phyloP scores from a whole-genome alignment of 1,140 invertebrate genomes.

The Charaxes varanes region DNA sequence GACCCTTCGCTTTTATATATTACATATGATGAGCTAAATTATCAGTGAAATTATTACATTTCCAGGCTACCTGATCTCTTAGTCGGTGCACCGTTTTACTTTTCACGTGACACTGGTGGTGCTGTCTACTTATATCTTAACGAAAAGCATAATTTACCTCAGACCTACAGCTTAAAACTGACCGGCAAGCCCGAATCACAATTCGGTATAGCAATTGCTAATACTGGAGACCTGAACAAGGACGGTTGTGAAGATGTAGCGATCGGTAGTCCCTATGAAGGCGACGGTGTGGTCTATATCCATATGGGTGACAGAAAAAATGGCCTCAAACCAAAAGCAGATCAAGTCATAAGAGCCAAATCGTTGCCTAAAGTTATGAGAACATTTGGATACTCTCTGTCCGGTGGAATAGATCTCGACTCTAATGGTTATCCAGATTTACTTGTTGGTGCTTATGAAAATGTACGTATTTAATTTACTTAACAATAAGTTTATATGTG shows the following conservation, averaged over 20 bases:
- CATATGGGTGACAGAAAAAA: slow-evolving; percentile 84
- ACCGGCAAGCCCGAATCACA: slow-evolving; percentile 84
- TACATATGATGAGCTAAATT: too few species aligned
- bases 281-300: slow-evolving; percentile 89
- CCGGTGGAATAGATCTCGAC: slow-evolving; percentile 93
- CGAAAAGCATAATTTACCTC: slow-evolving; percentile 61
- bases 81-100: slow-evolving; percentile 94
- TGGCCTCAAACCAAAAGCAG: slow-evolving; percentile 83
- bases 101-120: slow-evolving; percentile 85
- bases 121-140: slow-evolving; percentile 93
- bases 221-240: slow-evolving; percentile 92
- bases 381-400: slow-evolving; percentile 93
- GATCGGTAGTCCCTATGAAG: slow-evolving; percentile 94
- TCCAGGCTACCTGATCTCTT: slow-evolving; percentile 90
- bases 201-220: slow-evolving; percentile 90
- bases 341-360: slow-evolving; percentile 77
- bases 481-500: too few species aligned
- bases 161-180: slow-evolving; percentile 77
- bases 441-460: slow-evolving; percentile 90
- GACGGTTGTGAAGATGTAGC: slow-evolving; percentile 93
- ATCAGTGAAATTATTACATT: too few species aligned
- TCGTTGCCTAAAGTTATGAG: slow-evolving; percentile 69
- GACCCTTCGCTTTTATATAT: too few species aligned
- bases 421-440: slow-evolving; percentile 94
- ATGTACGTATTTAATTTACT: slow-evolving; percentile 46